A percentile compares a stretch with the other conserved stretches of the same genome.
Conservation (phyloP, 2,888 invertebrate species). For the Gymnocheta viridis region DNA sequence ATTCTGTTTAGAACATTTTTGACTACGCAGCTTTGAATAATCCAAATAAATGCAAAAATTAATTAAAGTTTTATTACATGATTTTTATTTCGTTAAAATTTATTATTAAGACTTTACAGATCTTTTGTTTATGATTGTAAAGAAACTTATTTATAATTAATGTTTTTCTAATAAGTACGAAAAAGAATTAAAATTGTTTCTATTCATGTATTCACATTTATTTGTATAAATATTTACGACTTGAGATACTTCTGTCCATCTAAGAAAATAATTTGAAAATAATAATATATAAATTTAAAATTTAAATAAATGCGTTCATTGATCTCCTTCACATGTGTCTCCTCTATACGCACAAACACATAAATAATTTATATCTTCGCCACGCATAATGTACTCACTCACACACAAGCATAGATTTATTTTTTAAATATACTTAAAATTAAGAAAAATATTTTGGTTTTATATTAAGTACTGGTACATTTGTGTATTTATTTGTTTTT, state of each 20-base stretch:
- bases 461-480: neutral
- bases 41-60: too few species aligned
- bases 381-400: neutral
- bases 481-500: neutral
- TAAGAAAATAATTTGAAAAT: neutral
- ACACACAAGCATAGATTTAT: neutral
- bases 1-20: too few species aligned
- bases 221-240: slow-evolving; percentile 21
- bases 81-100: too few species aligned
- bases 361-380: neutral
- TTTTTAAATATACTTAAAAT: neutral
- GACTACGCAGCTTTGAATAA: too few species aligned
- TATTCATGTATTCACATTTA: slow-evolving; percentile 1
- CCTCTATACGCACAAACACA: neutral
- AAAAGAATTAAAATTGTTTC: neutral
- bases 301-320: slow-evolving; percentile 75
- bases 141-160: neutral
- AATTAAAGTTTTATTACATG: too few species aligned
- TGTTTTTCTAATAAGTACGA: slow-evolving; percentile 9
- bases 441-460: slow-evolving; percentile 24
- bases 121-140: too few species aligned
- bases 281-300: slow-evolving; percentile 69
- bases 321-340: slow-evolving; percentile 59
- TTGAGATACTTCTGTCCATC: neutral
- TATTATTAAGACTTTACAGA: too few species aligned